Evolutionary conservation across 2,113 vertebrate species (phyloP), one percentile per base, ranked within the genome.

Genomic region (Misgurnus mizolepis): DNA sequence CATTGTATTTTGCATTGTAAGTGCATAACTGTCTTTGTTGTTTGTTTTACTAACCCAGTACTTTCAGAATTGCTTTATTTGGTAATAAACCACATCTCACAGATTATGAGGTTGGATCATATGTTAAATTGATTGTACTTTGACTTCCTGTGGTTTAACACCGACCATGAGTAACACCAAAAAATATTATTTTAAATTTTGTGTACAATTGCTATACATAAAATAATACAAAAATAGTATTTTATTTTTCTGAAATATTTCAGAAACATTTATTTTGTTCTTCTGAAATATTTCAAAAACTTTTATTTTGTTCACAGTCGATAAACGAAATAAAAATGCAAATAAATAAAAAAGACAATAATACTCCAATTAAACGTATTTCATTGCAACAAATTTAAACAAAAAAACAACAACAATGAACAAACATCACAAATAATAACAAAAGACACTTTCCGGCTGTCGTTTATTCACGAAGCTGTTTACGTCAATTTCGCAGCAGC

Each of bases 391-490:
- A 56, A 5, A 12, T 11, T 41, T n/a, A n/a, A n/a, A n/a, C n/a
- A 71, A 71, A 17, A 27, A 7, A 18, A 5, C n/a, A 47, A 0
- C 18, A 62, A 12, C 14, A 65, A 18, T 4, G 8, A 66, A 18
- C 22, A 34, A 17, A 18, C 9, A 27, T 76, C 55, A 66, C 5
- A 55, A 75, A 60, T 67, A 58, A 80, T 34, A 34, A 17, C 39
- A 34, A 43, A 15, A 67, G 11, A 47, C 62, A 56, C 71, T 85
- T 79, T 65, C 70, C 66, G 39, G 7, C 2, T 8, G 12, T n/a
- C 8, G 18, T 61, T 12, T 6, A 84, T 81, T 65, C 74, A 73
- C 68, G 15, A 82, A 71, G 9, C 5, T 0, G 9, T 71, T 76
- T 72, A 67, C 80, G 80, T 39, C 41, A n/a, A 71, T 22, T 45